Percentiles rank a stretch among this genome's conserved stretches.
Evolutionary conservation across 2,113 vertebrate genomes (phyloP).

Genomic region (human (Homo sapiens)): DNA sequence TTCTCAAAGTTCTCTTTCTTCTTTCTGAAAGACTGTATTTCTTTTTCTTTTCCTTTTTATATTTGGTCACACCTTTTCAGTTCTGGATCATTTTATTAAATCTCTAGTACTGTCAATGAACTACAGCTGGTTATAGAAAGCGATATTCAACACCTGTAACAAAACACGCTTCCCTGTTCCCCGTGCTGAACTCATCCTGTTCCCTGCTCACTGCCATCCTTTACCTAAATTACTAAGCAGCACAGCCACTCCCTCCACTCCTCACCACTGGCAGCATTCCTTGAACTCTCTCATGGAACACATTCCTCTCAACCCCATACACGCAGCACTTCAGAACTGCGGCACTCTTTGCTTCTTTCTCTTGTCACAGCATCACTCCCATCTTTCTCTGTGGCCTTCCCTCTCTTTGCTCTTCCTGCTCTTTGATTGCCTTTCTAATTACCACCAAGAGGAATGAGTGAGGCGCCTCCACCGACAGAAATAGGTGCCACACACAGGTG

Average conservation of each 20-base stretch:
- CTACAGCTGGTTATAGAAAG: not conserved
- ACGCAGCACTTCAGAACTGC: not conserved
- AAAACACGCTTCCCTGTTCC: not conserved
- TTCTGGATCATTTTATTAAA: conserved; percentile 21
- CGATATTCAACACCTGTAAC: not conserved
- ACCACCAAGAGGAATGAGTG: not conserved
- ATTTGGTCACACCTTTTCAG: not conserved
- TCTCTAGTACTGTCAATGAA: not conserved
- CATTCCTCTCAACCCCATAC: not conserved
- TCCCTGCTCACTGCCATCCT: not conserved
- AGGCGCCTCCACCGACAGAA: not conserved
- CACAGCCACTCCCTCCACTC: not conserved
- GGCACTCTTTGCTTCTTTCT: not conserved
- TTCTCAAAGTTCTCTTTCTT: not conserved
- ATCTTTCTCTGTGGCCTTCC: not conserved
- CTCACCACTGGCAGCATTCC: not conserved
- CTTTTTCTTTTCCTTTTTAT: not conserved
- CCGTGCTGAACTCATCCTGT: not conserved
- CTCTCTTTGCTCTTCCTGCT: not conserved
- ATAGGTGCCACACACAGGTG: not conserved
- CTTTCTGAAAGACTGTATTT: not conserved
- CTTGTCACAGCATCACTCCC: not conserved
- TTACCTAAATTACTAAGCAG: too few relatives aligned
- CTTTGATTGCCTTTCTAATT: not conserved
- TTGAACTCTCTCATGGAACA: not conserved